These are phyloP conservation scores for Enteromius fasciolatus DNA, from an alignment of 2,797 vertebrate species.

Conservation along the genomic window DNA sequence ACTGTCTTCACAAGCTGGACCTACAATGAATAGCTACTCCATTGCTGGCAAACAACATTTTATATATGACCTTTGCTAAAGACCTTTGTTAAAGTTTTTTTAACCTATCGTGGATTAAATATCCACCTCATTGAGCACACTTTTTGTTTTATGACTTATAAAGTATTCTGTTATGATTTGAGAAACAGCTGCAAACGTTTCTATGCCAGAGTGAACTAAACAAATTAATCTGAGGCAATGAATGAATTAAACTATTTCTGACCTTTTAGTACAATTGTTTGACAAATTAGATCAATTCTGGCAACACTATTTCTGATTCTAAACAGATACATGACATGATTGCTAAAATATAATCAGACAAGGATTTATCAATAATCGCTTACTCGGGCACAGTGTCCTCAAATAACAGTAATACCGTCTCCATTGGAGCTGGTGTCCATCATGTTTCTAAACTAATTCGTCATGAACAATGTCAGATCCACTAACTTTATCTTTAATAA, in stretches of 20 bases:
- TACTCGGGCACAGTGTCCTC: not conserved
- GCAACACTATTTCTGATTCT: not conserved
- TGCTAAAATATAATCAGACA: not conserved
- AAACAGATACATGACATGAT: not conserved
- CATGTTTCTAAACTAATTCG: not conserved
- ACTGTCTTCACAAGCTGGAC: not conserved
- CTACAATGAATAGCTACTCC: not conserved
- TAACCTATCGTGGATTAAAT: no score
- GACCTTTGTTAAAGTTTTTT: no score
- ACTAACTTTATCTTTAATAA: not conserved
- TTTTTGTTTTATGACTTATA: not conserved
- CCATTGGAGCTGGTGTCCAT: not conserved
- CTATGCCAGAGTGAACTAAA: not conserved
- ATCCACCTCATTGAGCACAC: not conserved
- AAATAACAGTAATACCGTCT: not conserved
- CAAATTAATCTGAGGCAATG: not conserved
- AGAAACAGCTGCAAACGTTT: not conserved
- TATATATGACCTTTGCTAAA: not conserved
- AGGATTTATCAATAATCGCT: slow-evolving; percentile 2
- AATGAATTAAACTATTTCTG: not conserved
- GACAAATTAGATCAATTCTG: not conserved
- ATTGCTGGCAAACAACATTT: not conserved
- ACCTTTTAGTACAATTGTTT: not conserved
- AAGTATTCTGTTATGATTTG: not conserved
- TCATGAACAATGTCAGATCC: not conserved